A percentile compares a stretch with the other conserved stretches of the same genome.
Conservation (phyloP, 2,888 invertebrate species). For the Eumerus sabulonum region DNA sequence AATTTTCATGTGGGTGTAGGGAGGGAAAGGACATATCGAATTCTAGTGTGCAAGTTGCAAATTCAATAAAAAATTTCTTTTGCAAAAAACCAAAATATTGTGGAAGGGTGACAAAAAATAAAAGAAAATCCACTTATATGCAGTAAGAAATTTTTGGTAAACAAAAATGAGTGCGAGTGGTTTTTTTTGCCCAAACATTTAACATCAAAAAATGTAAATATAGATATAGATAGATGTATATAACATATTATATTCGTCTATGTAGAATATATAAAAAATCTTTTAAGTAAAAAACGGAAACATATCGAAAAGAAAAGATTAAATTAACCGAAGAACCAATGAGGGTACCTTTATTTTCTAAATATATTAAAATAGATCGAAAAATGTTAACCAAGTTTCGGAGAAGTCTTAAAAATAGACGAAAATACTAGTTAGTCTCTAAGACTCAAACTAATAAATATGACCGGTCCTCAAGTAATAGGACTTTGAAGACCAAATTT, state of each 20-base stretch:
- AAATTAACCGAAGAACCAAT: not conserved
- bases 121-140: constrained; percentile 18
- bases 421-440: no score
- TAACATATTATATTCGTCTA: constrained; percentile 21
- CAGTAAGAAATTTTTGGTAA: not conserved
- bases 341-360: constrained; percentile 1
- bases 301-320: not conserved
- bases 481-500: no score
- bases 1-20: constrained; percentile 40
- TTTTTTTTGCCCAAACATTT: constrained; percentile 58
- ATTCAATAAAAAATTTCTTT: constrained; percentile 27
- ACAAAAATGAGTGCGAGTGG: constrained; percentile 61
- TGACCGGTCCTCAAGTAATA: no score
- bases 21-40: constrained; percentile 6
- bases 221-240: constrained; percentile 38
- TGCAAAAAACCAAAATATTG: constrained; percentile 38
- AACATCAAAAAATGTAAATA: constrained; percentile 65
- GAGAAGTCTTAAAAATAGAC: no score
- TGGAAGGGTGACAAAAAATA: constrained; percentile 31
- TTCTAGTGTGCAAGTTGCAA: constrained; percentile 47
- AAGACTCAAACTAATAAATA: no score
- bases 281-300: not conserved
- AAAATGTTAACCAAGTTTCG: no score
- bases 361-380: constrained; percentile 13
- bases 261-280: constrained; percentile 22